Evolutionary conservation across 30 jellyfish, hydroid and myxozoan genomes (phyloP).

Genomic region (Aurelia sp.): DNA sequence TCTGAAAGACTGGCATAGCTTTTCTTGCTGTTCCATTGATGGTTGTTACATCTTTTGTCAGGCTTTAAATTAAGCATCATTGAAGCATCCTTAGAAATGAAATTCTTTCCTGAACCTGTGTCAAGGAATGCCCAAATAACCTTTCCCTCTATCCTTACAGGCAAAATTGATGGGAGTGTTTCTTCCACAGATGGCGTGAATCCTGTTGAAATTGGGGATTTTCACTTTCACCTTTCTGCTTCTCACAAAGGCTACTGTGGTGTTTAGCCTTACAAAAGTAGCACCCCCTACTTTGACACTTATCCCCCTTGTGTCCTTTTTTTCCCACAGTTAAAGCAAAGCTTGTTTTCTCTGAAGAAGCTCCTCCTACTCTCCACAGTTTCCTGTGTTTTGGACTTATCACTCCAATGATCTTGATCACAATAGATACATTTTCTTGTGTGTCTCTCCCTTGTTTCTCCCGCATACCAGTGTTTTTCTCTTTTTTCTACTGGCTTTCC

Average conservation of each 20-base stretch:
- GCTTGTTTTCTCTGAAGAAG: not conserved
- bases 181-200: too few species aligned
- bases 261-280: not conserved
- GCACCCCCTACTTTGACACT: not conserved
- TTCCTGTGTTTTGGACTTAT: slow-evolving; percentile 21
- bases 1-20: too few species aligned
- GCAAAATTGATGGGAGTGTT: not conserved
- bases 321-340: slow-evolving; percentile 18
- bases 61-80: too few species aligned
- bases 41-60: too few species aligned
- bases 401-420: slow-evolving; percentile 25
- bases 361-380: not conserved
- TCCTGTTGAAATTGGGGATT: too few species aligned
- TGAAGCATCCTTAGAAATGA: not conserved
- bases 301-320: slow-evolving; percentile 17
- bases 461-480: slow-evolving; percentile 19
- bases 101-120: slow-evolving; percentile 38
- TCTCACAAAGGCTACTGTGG: slow-evolving; percentile 46
- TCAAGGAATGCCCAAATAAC: not conserved
- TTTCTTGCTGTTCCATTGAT: too few species aligned
- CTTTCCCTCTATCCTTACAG: slow-evolving; percentile 12
- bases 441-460: slow-evolving; percentile 18
- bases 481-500: slow-evolving; percentile 38
- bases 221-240: not conserved
- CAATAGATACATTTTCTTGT: slow-evolving; percentile 14